These are phyloP conservation scores for Thamnophis elegans DNA, from an alignment of 2,797 vertebrate species.

Conservation along the genomic window DNA sequence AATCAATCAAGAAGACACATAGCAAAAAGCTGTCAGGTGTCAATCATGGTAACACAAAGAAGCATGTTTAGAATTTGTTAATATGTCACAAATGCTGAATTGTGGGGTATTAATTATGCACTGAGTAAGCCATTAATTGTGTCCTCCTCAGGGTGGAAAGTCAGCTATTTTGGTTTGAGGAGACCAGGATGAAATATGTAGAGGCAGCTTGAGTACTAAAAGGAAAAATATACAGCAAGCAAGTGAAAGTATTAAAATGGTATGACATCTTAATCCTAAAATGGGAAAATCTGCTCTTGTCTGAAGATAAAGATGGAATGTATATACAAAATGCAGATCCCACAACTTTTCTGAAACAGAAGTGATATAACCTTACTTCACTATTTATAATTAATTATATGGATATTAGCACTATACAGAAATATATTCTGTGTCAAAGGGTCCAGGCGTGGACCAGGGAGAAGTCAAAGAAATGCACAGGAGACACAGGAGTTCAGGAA, in stretches of 20 bases:
- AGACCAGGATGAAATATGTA: background rate
- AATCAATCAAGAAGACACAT: slow-evolving; percentile 35
- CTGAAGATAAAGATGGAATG: background rate
- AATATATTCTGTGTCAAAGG: background rate
- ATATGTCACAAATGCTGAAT: slow-evolving; percentile 39
- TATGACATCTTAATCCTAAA: background rate
- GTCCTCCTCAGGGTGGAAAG: slow-evolving; percentile 32
- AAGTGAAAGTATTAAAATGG: background rate
- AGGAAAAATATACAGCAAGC: background rate
- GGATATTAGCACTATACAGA: background rate
- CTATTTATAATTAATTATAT: background rate
- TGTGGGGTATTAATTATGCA: slow-evolving; percentile 57
- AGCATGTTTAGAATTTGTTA: slow-evolving; percentile 47
- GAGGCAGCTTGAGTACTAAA: background rate
- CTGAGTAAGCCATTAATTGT: slow-evolving; percentile 46
- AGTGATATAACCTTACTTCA: background rate
- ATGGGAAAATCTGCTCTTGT: background rate
- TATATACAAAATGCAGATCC: background rate
- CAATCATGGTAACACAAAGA: slow-evolving; percentile 61
- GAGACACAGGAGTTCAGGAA: no score
- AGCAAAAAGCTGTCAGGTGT: slow-evolving; percentile 54
- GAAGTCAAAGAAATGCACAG: no score
- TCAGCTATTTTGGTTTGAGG: background rate
- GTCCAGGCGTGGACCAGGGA: no score
- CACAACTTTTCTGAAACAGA: background rate